Evolutionary conservation across 1,140 invertebrate species (phyloP).

Genomic region (Drosophila miranda): DNA sequence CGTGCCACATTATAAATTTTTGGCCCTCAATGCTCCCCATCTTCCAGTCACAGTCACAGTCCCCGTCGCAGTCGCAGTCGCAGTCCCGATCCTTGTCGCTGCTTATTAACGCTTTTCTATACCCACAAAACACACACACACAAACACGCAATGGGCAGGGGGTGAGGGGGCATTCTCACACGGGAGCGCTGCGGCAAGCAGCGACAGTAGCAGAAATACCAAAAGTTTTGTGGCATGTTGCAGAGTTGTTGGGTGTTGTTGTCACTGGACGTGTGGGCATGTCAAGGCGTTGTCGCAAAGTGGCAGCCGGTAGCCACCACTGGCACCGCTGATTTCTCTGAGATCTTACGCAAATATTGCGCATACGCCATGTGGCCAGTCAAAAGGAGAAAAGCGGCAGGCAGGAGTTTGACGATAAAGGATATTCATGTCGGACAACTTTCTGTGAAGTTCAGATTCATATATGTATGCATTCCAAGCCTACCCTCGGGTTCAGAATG

Average conservation of each 20-base stretch:
- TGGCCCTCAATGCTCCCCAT: conserved; percentile 1
- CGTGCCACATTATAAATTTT: conserved; percentile 77
- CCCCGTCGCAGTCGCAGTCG: too few species aligned
- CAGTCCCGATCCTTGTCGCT: not conserved
- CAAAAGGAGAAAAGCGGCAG: not conserved
- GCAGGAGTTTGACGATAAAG: too few species aligned
- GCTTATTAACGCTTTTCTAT: conserved; percentile 59
- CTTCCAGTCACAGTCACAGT: too few species aligned
- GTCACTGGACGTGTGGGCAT: conserved; percentile 70
- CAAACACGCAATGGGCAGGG: conserved; percentile 9
- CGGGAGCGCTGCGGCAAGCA: conserved; percentile 28
- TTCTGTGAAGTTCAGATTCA: too few species aligned
- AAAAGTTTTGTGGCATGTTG: conserved; percentile 77
- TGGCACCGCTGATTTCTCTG: conserved; percentile 7
- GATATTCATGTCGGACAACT: not conserved
- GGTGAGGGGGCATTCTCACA: conserved; percentile 62
- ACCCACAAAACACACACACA: conserved; percentile 46
- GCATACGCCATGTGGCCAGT: conserved; percentile 57
- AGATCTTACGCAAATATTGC: conserved; percentile 64
- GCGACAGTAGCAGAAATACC: conserved; percentile 57
- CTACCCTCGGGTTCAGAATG: too few species aligned
- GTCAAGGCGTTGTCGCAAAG: conserved; percentile 74
- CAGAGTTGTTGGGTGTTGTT: conserved; percentile 72
- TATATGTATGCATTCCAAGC: too few species aligned
- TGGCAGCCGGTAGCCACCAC: conserved; percentile 30